phyloP scores from a whole-genome alignment of 2,888 invertebrate genomes.

The Drosophila paramelanica region DNA sequence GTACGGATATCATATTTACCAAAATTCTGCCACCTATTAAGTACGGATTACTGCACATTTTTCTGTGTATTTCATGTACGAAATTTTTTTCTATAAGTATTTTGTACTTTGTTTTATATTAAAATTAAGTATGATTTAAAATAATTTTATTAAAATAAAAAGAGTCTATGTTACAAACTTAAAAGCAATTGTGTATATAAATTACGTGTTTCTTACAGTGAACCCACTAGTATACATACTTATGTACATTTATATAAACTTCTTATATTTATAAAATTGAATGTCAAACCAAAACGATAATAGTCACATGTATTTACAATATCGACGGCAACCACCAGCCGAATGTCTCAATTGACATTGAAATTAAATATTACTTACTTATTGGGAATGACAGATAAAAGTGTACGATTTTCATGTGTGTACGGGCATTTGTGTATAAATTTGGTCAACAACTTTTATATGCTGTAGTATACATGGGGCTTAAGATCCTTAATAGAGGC shows the following conservation, averaged over 20 bases:
- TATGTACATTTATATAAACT: not conserved
- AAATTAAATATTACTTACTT: not conserved
- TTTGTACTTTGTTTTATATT: too few species aligned
- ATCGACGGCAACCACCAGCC: not conserved
- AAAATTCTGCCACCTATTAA: too few species aligned
- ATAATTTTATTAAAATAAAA: too few species aligned
- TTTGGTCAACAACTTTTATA: not conserved
- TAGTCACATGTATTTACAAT: not conserved
- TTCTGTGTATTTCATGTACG: too few species aligned
- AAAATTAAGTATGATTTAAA: too few species aligned
- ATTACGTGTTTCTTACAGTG: too few species aligned
- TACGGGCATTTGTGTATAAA: not conserved
- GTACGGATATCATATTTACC: too few species aligned
- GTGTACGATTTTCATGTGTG: not conserved
- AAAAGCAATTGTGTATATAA: too few species aligned
- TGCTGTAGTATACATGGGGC: not conserved
- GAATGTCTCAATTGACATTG: too few species aligned
- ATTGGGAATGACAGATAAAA: not conserved
- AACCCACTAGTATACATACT: not conserved
- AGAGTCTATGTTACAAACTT: too few species aligned
- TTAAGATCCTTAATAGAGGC: not conserved
- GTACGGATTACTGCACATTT: too few species aligned
- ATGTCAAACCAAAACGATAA: constrained; percentile 3
- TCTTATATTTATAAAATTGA: not conserved
- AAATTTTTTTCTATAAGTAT: too few species aligned